Base-by-base conservation (phyloP, 2,888 invertebrate species). In the Smittia aterrima region DNA sequence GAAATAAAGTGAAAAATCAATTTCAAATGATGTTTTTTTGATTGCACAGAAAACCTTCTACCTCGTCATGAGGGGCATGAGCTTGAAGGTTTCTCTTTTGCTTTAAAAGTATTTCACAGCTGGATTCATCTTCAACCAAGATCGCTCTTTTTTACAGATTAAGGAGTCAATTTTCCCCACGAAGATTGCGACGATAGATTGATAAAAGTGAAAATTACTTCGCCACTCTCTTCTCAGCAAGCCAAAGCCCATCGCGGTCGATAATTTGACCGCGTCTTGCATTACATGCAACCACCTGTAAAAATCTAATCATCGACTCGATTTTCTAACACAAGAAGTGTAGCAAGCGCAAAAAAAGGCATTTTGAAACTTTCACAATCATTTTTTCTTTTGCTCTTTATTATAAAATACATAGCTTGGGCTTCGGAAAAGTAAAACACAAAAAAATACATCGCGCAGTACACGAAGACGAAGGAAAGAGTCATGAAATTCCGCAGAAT, bases 311-410 rank as follows among this genome's bases (percentile, higher is more conserved):
- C 72, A 62, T 72, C 32, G 54, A 58, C 7, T 13, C n/a, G 20
- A 54, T 24, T 71, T 71, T 71, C 62, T 72, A 62, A 70, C 70
- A 53, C 25, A 62, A 58, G 32, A 62, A 58, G 72, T 72, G 72
- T 72, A 62, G 58, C 62, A 38, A 70, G 41, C 18, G 32, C 18
- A 18, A 58, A 24, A 58, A 27, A 64, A 24, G 64, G 64, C 27
- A 24, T 64, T 64, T 64, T 64, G 6, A 9, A 72, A 72, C 72
- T 72, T 72, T 72, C 72, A 72, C 72, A 72, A 72, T 71, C 27
- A 20, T 72, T 72, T 72, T 25, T 67, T 47, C 47, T 9, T 32
- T 4, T 66, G 11, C 6, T 64, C 7, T 24, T 68, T 71, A 71
- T 71, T 71, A 72, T 20, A 62, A 72, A 72, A 72, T 72, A 72